Conservation (phyloP, 2,888 invertebrate species). For the Stenolophus ochropezus region DNA sequence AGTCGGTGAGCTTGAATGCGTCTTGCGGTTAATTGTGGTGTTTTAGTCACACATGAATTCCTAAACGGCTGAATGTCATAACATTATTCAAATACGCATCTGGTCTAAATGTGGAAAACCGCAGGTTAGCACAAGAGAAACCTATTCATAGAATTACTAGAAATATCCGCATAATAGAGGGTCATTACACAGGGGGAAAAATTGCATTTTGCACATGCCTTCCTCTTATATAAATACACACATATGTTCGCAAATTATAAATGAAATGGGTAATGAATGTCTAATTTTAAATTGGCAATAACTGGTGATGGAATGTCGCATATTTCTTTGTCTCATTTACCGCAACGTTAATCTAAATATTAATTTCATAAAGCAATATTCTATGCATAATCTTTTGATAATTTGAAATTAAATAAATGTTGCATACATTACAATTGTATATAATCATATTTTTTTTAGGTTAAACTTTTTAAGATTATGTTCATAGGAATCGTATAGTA, state of each 20-base stretch:
- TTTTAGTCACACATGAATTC: conserved; percentile 8
- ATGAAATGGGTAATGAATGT: neutral
- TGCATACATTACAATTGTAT: no score
- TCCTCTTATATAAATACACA: neutral
- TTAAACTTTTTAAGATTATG: no score
- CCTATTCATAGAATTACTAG: conserved; percentile 40
- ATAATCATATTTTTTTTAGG: no score
- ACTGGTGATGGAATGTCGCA: neutral
- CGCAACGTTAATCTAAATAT: neutral
- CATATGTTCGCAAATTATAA: neutral
- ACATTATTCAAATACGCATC: conserved; percentile 27
- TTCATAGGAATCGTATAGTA: no score
- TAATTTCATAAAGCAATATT: no score
- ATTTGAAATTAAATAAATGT: no score
- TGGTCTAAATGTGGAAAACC: neutral
- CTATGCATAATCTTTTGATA: no score
- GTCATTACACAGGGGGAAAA: conserved; percentile 17
- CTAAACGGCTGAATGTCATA: conserved; percentile 16
- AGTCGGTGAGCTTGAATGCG: neutral
- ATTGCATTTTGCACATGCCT: neutral
- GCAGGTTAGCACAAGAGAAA: conserved; percentile 9
- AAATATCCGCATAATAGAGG: conserved; percentile 38
- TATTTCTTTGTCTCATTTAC: neutral
- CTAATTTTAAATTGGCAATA: neutral
- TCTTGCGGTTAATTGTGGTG: neutral